Evolutionary conservation across 2,888 invertebrate genomes (phyloP), one percentile per base, ranked within the genome.

Genomic region (Drosophila kambysellisi): DNA sequence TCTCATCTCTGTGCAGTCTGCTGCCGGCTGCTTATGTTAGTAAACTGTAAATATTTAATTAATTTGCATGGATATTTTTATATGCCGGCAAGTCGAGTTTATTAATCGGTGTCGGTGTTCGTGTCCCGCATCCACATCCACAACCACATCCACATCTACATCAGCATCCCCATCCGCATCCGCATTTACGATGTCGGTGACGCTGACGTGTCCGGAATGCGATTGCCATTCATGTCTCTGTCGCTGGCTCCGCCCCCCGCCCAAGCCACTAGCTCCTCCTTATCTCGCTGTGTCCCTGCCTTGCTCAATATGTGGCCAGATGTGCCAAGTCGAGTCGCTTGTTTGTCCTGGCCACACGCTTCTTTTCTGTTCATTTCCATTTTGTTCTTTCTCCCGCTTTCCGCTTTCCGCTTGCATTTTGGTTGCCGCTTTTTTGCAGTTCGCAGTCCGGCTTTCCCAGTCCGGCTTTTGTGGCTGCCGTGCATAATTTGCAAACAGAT

Each of bases 1-100:
- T 32, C 12, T 33, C 33, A 35, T 29, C 59, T n/a, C 32, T n/a
- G n/a, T 60, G 54, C 61, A 39, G 30, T 25, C 20, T 17, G 57
- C 73, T 72, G 46, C 25, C 17, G 46, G 46, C 73, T 72, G 85
- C 90, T 87, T 84, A 90, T 88, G 91, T 88, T 88, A 85, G 90
- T 88, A 85, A 91, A 76, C 87, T 89, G 91, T 91, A 87, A 87
- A 87, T 91, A 85, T 85, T 85, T 85, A 87, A 87, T 87, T 87
- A 87, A 87, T 87, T 91, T 91, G 91, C 90, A 89, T 91, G 90
- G 79, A 87, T 87, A 89, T 91, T 87, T 91, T 87, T 76, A 89
- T 79, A 87, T 87, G 89, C 74, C 74, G 54, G 79, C 74, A 84
- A 76, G 89, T 85, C 72, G 79, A 88, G 91, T 86, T 86, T 86